Evolutionary conservation across 2,113 vertebrate species (phyloP).

Genomic region (Pomatostomus ruficeps): DNA sequence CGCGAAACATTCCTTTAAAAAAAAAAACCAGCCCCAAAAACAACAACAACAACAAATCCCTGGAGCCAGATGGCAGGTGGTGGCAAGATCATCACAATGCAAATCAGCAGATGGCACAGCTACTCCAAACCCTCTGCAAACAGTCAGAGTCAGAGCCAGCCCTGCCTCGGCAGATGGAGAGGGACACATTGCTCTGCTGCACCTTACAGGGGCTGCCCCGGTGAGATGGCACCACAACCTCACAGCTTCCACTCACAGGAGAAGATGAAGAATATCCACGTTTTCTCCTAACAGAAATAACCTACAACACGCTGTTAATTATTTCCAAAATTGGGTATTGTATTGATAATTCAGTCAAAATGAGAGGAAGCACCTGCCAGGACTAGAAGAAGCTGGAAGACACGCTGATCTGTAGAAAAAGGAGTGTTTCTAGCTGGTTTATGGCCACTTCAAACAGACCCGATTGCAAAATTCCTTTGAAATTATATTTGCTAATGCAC

Average conservation of each 20-base stretch:
- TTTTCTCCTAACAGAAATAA: not conserved
- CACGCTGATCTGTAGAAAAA: not conserved
- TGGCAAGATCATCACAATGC: not conserved
- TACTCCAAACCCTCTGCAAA: not conserved
- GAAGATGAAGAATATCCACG: not conserved
- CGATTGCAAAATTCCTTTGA: not conserved
- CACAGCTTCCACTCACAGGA: not conserved
- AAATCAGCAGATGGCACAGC: conserved; percentile 56
- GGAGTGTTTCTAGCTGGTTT: not conserved
- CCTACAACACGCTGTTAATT: not conserved
- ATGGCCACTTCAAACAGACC: not conserved
- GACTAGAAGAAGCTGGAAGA: not conserved
- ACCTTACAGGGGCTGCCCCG: not conserved
- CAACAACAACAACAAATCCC: not conserved
- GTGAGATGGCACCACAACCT: not conserved
- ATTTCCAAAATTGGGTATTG: not conserved
- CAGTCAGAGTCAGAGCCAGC: not conserved
- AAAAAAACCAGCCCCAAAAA: not conserved
- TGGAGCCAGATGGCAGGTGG: conserved; percentile 42
- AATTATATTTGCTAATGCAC: not conserved
- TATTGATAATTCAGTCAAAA: not conserved
- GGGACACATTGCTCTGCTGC: not conserved
- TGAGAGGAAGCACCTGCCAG: not conserved
- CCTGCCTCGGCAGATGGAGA: conserved; percentile 29
- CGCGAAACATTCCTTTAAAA: not conserved